Evolutionary conservation across 2,113 vertebrate genomes (phyloP).

Genomic region (Pao palembangensis): DNA sequence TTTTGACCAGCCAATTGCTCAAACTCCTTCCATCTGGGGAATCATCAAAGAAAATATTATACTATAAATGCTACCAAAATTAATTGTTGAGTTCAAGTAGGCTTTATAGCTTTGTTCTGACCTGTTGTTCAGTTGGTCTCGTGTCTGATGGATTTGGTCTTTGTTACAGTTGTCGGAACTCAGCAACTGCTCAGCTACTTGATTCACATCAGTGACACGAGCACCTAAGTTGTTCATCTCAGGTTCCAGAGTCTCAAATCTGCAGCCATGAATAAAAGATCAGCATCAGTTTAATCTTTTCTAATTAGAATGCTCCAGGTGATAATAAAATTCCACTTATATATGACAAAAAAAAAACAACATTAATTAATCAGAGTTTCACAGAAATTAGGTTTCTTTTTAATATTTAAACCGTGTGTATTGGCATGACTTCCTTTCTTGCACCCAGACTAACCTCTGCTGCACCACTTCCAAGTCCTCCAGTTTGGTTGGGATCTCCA

Average conservation of each 20-base stretch:
- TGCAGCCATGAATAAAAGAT: constrained; percentile 46
- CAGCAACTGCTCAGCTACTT: constrained; percentile 81
- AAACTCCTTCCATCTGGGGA: constrained; percentile 87
- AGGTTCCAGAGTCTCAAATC: constrained; percentile 92
- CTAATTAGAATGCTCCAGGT: not conserved
- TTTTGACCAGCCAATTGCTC: constrained; percentile 81
- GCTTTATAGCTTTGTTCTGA: constrained; percentile 28
- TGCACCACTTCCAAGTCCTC: constrained; percentile 96
- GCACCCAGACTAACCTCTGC: constrained; percentile 76
- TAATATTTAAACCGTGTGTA: too few relatives aligned
- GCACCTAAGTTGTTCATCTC: constrained; percentile 88
- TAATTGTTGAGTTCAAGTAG: not conserved
- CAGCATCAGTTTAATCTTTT: not conserved
- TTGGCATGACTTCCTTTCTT: not conserved
- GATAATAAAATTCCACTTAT: not conserved
- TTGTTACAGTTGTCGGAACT: constrained; percentile 78
- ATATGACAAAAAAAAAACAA: not conserved
- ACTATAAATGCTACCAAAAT: not conserved
- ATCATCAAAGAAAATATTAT: not conserved
- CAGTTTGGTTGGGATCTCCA: constrained; percentile 86
- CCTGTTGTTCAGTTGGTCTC: constrained; percentile 81
- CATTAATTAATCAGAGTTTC: too few relatives aligned
- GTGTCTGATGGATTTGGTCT: constrained; percentile 82
- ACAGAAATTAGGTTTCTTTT: too few relatives aligned
- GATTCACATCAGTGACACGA: constrained; percentile 82